Evolutionary conservation across 2,113 vertebrate species (phyloP).

Genomic region (Platysternon megacephalum): DNA sequence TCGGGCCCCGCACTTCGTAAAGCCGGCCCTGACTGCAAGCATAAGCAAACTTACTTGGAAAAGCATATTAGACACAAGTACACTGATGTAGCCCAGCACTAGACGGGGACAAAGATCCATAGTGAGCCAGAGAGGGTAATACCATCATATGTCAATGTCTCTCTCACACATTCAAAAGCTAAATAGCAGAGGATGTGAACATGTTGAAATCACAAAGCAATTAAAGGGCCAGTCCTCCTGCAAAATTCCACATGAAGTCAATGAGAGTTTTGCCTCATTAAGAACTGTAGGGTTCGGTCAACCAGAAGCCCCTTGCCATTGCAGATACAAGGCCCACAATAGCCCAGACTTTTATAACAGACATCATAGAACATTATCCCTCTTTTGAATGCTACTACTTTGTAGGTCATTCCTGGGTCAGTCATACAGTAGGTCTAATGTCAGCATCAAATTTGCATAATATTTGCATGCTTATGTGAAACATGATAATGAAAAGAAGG

Average conservation of each 20-base stretch:
- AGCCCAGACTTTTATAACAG: too few species aligned
- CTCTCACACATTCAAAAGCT: too few species aligned
- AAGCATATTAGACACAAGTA: too few species aligned
- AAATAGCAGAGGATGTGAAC: fast-evolving
- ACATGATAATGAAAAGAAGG: fast-evolving
- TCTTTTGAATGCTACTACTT: not conserved
- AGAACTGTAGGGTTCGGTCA: not conserved
- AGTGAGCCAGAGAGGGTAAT: too few species aligned
- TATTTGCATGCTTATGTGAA: fast-evolving
- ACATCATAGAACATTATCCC: not conserved
- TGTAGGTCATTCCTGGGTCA: fast-evolving
- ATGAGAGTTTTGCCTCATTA: fast-evolving
- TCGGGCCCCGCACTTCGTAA: too few species aligned
- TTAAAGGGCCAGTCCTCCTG: fast-evolving
- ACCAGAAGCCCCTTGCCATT: fast-evolving
- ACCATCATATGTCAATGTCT: too few species aligned
- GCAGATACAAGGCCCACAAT: not conserved
- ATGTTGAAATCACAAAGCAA: fast-evolving
- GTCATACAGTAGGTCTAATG: not conserved
- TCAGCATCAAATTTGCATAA: not conserved
- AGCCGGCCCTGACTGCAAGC: too few species aligned
- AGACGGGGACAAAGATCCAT: too few species aligned
- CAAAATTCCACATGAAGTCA: not conserved
- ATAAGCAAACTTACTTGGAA: too few species aligned
- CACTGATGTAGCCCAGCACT: too few species aligned